Evolutionary conservation across 2,113 vertebrate genomes (phyloP).

Genomic region (Antigone vipio): DNA sequence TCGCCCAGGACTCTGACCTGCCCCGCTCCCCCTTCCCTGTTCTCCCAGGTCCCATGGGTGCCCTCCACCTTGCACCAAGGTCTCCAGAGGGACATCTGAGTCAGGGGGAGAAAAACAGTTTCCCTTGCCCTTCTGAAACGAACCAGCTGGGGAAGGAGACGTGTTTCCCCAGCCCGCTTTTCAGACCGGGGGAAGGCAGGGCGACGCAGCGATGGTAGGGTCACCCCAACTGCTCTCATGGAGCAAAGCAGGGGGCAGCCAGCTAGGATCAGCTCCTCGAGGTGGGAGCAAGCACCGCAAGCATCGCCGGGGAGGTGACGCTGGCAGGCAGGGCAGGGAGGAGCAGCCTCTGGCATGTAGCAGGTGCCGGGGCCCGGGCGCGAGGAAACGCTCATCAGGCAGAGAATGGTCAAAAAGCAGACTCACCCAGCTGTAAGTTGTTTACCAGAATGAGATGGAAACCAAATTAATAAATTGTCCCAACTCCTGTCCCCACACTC

Average conservation of each 20-base stretch:
- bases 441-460: constrained; percentile 18
- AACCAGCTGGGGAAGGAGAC: neutral
- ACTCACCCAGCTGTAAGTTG: neutral
- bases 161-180: neutral
- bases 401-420: neutral
- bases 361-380: fast-evolving
- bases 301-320: neutral
- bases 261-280: neutral
- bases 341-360: fast-evolving
- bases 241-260: neutral
- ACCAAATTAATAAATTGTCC: constrained; percentile 32
- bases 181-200: neutral
- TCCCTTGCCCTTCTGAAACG: neutral
- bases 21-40: neutral
- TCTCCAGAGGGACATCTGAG: neutral
- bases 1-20: too few relatives aligned
- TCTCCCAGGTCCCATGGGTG: neutral
- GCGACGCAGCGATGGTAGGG: fast-evolving
- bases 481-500: constrained; percentile 9
- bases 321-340: neutral
- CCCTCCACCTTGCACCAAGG: fast-evolving
- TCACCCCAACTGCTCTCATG: neutral
- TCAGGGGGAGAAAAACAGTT: neutral
- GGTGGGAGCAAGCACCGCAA: neutral
- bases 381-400: neutral